These are phyloP conservation scores for Aphaenogaster rudis DNA, from an alignment of 1,140 invertebrate species.

Conservation along the genomic window DNA sequence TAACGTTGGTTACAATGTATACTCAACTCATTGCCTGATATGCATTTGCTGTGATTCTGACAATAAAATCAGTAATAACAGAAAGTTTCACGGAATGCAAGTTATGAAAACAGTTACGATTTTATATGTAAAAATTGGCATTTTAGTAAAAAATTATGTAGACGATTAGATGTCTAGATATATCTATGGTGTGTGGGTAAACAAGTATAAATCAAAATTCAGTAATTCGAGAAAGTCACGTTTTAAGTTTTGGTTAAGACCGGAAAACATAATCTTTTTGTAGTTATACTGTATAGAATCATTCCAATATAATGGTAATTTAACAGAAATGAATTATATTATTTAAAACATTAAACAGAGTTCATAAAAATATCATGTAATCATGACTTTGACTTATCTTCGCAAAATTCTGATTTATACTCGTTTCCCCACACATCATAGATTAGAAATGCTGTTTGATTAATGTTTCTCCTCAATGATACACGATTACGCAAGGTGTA, in stretches of 20 bases:
- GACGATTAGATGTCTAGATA: neutral
- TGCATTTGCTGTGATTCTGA: neutral
- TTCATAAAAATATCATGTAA: too few species aligned
- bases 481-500: neutral
- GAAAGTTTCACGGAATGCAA: neutral
- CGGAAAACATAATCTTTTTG: too few species aligned
- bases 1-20: slow-evolving; percentile 49
- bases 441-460: neutral
- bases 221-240: too few species aligned
- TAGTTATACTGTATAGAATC: too few species aligned
- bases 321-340: too few species aligned
- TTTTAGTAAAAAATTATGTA: neutral
- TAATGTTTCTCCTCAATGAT: slow-evolving; percentile 16
- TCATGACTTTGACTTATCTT: too few species aligned
- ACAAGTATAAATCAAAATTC: too few species aligned
- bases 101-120: neutral
- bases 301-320: too few species aligned
- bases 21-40: slow-evolving; percentile 34
- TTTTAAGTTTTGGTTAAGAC: too few species aligned
- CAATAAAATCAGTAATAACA: neutral
- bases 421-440: too few species aligned
- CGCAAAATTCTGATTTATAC: too few species aligned
- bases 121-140: neutral
- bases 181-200: neutral
- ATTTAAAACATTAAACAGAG: too few species aligned